phyloP scores from a whole-genome alignment of 1,140 invertebrate species.

The Semibalanus balanoides region DNA sequence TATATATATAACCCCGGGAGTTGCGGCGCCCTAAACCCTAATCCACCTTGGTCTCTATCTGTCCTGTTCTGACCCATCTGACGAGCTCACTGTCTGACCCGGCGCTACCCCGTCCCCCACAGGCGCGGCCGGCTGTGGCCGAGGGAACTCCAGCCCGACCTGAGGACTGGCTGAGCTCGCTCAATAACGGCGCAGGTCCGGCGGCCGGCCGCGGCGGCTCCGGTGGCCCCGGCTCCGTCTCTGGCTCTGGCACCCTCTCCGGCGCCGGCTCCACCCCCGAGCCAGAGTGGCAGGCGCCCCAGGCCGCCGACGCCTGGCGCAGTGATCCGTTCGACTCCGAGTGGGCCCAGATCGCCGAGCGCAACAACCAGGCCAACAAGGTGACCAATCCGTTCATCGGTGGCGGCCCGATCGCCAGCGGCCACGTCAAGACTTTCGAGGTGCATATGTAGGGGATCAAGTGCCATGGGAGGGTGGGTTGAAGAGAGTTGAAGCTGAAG shows the following conservation, averaged over 20 bases:
- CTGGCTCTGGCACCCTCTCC: no score
- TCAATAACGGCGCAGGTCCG: neutral
- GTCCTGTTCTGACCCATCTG: no score
- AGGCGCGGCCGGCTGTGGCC: no score
- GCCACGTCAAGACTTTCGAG: conserved; percentile 40
- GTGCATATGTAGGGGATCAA: conserved; percentile 37
- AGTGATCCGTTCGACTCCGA: conserved; percentile 72
- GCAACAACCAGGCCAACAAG: conserved; percentile 24
- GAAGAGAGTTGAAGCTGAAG: no score
- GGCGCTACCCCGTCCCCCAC: no score
- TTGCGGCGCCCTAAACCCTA: no score
- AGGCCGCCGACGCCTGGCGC: neutral
- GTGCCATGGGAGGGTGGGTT: neutral
- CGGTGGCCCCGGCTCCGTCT: no score
- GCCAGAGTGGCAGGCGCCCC: conserved; percentile 10
- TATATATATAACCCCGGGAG: no score
- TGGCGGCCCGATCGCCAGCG: conserved; percentile 28
- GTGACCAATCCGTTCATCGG: conserved; percentile 35
- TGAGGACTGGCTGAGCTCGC: neutral
- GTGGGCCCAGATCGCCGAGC: conserved; percentile 49
- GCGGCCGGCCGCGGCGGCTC: neutral
- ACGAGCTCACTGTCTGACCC: no score
- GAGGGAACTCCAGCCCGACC: no score
- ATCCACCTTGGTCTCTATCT: no score
- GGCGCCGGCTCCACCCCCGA: conserved; percentile 8